These are phyloP conservation scores for Paracentrotus lividus DNA, from an alignment of 53 echinoderm and acorn worm species.

Conservation along the genomic window DNA sequence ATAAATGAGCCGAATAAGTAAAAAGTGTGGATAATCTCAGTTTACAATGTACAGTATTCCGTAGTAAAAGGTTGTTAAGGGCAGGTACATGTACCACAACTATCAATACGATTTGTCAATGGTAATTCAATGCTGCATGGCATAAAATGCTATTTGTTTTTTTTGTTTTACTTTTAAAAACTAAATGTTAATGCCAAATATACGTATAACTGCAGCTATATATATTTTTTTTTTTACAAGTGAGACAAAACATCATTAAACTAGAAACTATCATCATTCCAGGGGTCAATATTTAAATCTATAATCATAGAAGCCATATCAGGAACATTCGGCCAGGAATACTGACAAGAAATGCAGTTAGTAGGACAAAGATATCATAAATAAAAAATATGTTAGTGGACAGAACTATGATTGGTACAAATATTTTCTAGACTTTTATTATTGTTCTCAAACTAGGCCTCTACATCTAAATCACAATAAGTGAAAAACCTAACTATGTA, in stretches of 20 bases:
- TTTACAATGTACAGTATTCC: no score
- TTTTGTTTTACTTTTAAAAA: no score
- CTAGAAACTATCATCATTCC: not conserved
- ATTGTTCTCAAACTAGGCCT: not conserved
- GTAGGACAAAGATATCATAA: not conserved
- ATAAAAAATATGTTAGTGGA: constrained; percentile 1
- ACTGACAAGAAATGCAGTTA: constrained; percentile 40
- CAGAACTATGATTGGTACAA: not conserved
- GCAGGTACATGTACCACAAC: no score
- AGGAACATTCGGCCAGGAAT: not conserved
- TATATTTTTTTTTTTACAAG: not conserved
- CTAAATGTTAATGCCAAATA: not conserved
- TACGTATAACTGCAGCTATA: not conserved
- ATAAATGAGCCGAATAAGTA: no score
- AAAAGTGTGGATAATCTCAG: no score
- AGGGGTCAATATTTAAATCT: not conserved
- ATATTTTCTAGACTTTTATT: not conserved
- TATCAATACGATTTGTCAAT: no score
- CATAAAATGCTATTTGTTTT: no score
- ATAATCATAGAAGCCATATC: not conserved
- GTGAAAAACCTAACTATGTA: not conserved
- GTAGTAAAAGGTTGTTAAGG: no score
- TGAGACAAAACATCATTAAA: not conserved
- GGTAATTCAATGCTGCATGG: no score
- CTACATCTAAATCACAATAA: not conserved